phyloP scores from a whole-genome alignment of 2,797 vertebrate genomes.

The Epinephelus coioides region DNA sequence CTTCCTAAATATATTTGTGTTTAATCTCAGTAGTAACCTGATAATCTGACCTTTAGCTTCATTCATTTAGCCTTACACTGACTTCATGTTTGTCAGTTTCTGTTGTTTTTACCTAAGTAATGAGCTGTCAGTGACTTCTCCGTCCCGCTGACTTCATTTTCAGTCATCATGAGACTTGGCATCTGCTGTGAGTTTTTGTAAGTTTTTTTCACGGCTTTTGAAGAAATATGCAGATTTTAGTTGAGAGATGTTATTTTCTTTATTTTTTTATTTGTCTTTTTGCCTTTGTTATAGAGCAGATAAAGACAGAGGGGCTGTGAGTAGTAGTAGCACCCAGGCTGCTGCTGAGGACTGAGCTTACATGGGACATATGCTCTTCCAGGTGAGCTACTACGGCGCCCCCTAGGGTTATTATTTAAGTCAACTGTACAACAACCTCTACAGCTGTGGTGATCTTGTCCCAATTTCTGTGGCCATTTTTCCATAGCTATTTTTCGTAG shows the following conservation, averaged over 20 bases:
- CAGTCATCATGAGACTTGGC: neutral
- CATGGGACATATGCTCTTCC: neutral
- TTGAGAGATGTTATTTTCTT: neutral
- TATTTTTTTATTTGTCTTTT: too few species aligned
- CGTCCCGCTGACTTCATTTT: neutral
- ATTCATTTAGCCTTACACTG: neutral
- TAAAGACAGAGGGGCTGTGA: too few species aligned
- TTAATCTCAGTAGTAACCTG: neutral
- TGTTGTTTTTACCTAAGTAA: neutral
- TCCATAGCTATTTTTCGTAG: neutral
- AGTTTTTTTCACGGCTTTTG: neutral
- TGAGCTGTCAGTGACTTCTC: neutral
- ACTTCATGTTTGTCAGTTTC: neutral
- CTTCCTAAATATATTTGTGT: neutral
- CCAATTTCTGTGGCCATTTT: neutral
- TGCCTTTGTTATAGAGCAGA: too few species aligned
- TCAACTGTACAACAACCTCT: neutral
- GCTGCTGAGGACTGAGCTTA: too few species aligned
- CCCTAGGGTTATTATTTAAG: too few species aligned
- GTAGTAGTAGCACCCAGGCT: too few species aligned
- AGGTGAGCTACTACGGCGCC: too few species aligned
- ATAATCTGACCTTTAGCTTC: neutral
- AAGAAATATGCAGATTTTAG: neutral
- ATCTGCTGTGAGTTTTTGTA: neutral
- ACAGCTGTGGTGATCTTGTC: neutral